phyloP scores from a whole-genome alignment of 2,113 vertebrate genomes.

The Centrocercus urophasianus region DNA sequence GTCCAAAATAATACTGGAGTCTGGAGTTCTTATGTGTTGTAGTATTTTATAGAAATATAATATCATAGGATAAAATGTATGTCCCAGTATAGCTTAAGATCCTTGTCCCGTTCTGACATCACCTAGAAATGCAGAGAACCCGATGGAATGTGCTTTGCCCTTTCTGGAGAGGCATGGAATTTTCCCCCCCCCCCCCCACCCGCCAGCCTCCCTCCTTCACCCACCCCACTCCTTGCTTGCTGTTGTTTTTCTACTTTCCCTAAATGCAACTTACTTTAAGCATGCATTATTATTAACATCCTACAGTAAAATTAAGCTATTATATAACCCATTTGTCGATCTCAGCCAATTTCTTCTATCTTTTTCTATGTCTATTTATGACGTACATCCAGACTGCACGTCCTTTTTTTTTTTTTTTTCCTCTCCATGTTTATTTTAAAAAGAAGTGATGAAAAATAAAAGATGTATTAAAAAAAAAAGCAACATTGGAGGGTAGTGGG shows the following conservation, averaged over 20 bases:
- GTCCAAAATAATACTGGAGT: neutral
- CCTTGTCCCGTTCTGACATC: neutral
- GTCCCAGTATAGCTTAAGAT: neutral
- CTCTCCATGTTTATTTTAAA: constrained; percentile 74
- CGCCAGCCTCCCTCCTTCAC: neutral
- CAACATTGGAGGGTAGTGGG: constrained; percentile 70
- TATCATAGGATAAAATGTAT: neutral
- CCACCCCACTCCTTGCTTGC: constrained; percentile 78
- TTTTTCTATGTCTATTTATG: constrained; percentile 83
- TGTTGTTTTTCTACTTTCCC: constrained; percentile 95
- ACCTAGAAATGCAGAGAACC: constrained; percentile 32
- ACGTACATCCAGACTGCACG: constrained; percentile 96
- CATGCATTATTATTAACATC: constrained; percentile 92
- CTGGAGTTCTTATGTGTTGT: neutral
- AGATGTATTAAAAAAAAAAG: constrained; percentile 83
- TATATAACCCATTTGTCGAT: constrained; percentile 83
- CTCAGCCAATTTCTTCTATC: constrained; percentile 87
- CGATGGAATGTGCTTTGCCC: constrained; percentile 67
- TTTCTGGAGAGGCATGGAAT: constrained; percentile 75
- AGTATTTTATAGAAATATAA: neutral
- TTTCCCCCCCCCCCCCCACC: neutral
- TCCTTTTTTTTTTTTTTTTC: constrained; percentile 79
- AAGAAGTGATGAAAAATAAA: constrained; percentile 76
- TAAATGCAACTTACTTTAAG: constrained; percentile 99
- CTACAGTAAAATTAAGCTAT: constrained; percentile 80